These are phyloP conservation scores for Pocillopora verrucosa DNA, from an alignment of 64 coral and sea anemone species.

Conservation along the genomic window DNA sequence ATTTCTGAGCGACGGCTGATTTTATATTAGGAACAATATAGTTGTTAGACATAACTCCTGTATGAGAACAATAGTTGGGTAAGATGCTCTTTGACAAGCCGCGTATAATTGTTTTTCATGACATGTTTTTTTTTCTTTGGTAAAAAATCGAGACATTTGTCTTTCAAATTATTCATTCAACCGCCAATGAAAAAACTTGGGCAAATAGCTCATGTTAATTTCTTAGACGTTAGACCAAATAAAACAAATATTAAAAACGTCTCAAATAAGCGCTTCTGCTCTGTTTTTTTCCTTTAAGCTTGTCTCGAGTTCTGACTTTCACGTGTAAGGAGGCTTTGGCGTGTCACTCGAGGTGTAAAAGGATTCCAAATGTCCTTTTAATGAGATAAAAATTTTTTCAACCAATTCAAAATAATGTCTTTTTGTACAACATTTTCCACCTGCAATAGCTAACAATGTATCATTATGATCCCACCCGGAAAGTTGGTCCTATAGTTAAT, in stretches of 20 bases:
- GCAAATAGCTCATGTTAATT: too few relatives aligned
- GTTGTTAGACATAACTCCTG: neutral
- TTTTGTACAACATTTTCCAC: neutral
- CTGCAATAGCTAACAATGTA: neutral
- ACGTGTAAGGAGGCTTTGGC: neutral
- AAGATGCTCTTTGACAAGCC: neutral
- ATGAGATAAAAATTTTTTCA: neutral
- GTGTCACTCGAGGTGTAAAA: neutral
- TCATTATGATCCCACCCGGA: constrained; percentile 6
- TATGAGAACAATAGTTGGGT: neutral
- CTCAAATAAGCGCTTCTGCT: too few relatives aligned
- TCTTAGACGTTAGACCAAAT: too few relatives aligned
- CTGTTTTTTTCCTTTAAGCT: neutral
- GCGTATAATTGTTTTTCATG: neutral
- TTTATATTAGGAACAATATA: too few relatives aligned
- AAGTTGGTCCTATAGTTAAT: constrained; percentile 19
- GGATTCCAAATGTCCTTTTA: neutral
- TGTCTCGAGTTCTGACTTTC: too few relatives aligned
- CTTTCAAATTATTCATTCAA: neutral
- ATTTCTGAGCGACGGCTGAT: too few relatives aligned
- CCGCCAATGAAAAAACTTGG: too few relatives aligned
- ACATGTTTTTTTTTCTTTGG: neutral
- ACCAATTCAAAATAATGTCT: neutral
- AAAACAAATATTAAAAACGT: too few relatives aligned
- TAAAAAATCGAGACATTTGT: neutral